These are phyloP conservation scores for Drosophila teissieri DNA, from an alignment of 1,140 invertebrate genomes.

Conservation along the genomic window DNA sequence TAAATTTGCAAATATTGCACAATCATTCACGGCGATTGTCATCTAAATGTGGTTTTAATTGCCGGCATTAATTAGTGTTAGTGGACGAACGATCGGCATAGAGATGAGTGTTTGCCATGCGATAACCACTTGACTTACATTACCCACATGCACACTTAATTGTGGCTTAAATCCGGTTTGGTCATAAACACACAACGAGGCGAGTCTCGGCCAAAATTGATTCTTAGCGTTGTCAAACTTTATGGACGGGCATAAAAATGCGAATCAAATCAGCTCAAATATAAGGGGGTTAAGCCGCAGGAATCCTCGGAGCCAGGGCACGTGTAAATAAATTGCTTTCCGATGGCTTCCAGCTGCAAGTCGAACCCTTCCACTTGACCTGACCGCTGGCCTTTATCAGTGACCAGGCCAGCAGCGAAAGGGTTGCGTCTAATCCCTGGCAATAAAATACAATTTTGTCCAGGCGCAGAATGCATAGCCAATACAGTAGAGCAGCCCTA, in stretches of 20 bases:
- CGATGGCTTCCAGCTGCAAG: conserved; percentile 31
- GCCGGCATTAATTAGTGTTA: conserved; percentile 44
- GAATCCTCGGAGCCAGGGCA: conserved; percentile 59
- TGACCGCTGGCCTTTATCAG: conserved; percentile 64
- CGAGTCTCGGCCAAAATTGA: conserved; percentile 55
- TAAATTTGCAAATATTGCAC: conserved; percentile 46
- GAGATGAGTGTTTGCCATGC: conserved; percentile 40
- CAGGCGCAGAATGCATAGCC: conserved; percentile 29
- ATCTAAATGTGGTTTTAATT: conserved; percentile 76
- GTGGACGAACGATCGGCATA: background rate
- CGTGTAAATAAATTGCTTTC: conserved; percentile 80
- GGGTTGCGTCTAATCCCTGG: conserved; percentile 71
- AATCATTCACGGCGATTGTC: conserved; percentile 49
- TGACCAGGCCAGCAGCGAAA: conserved; percentile 56
- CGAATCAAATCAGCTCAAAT: conserved; percentile 71
- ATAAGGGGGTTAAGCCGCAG: conserved; percentile 48
- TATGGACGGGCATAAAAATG: conserved; percentile 72
- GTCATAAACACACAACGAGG: conserved; percentile 47
- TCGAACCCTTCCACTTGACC: conserved; percentile 58
- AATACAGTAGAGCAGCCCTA: conserved; percentile 1
- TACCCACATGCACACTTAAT: conserved; percentile 24
- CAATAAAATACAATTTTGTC: conserved; percentile 78
- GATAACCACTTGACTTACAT: conserved; percentile 45
- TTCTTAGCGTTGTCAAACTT: conserved; percentile 59
- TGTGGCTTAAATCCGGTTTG: conserved; percentile 39